Evolutionary conservation across 2,888 invertebrate genomes (phyloP).

Genomic region (Idaea aversata): DNA sequence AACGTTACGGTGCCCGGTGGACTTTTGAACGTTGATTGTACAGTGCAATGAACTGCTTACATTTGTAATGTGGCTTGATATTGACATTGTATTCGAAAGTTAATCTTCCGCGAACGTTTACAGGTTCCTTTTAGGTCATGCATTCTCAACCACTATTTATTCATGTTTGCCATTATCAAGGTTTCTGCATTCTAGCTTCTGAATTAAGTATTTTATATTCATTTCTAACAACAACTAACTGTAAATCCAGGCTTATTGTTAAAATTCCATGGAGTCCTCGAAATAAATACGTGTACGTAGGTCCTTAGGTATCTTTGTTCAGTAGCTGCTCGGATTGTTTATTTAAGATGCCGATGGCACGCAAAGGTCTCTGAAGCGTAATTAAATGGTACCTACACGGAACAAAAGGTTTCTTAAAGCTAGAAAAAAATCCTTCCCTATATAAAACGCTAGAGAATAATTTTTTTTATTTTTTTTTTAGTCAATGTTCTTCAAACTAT

Average conservation of each 20-base stretch:
- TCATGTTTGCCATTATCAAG: slow-evolving; percentile 5
- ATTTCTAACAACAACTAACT: neutral
- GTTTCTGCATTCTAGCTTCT: slow-evolving; percentile 16
- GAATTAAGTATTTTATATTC: neutral
- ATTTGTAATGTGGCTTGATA: slow-evolving; percentile 42
- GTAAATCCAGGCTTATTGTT: neutral
- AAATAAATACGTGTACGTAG: neutral
- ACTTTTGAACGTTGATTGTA: too few relatives aligned
- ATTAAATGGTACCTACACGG: too few relatives aligned
- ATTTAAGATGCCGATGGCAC: too few relatives aligned
- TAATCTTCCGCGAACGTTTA: slow-evolving; percentile 55
- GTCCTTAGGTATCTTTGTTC: neutral
- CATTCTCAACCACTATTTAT: slow-evolving; percentile 33
- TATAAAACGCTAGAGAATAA: too few relatives aligned
- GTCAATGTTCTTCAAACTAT: too few relatives aligned
- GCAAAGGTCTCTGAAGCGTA: too few relatives aligned
- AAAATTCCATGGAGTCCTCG: neutral
- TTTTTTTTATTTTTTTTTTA: too few relatives aligned
- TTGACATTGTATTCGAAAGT: slow-evolving; percentile 73
- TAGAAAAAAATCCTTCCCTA: too few relatives aligned
- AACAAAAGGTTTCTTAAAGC: too few relatives aligned
- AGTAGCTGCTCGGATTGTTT: neutral
- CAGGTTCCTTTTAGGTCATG: slow-evolving; percentile 53
- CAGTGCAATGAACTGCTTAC: slow-evolving; percentile 38
- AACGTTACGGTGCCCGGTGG: too few relatives aligned